Conservation (phyloP, 1,140 invertebrate species). For the Lepidostoma basale region DNA sequence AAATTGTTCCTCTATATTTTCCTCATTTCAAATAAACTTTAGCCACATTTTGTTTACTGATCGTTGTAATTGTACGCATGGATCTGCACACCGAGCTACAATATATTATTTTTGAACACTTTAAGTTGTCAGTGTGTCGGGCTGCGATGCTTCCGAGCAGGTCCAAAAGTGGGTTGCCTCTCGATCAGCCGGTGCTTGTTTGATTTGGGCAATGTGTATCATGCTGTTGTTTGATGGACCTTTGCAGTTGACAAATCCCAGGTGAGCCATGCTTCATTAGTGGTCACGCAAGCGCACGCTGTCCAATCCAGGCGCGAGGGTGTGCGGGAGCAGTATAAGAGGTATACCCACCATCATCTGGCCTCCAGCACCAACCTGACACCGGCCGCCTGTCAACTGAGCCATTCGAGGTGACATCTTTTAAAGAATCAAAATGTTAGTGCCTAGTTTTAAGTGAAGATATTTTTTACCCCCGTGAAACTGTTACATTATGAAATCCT, state of each 20-base stretch:
- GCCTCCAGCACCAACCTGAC: not conserved
- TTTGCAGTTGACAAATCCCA: conserved; percentile 46
- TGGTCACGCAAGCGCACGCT: conserved; percentile 10
- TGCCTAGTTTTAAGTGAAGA: conserved; percentile 40
- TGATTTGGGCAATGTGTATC: conserved; percentile 37
- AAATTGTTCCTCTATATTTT: not conserved
- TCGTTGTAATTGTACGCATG: not conserved
- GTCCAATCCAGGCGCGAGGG: not conserved
- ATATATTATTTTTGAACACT: conserved; percentile 10
- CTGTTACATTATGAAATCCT: conserved; percentile 33
- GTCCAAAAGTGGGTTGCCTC: not conserved
- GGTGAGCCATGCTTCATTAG: conserved; percentile 44
- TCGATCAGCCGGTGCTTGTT: not conserved
- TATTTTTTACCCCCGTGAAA: conserved; percentile 25
- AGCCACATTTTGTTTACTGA: not conserved
- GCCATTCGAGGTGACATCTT: conserved; percentile 37
- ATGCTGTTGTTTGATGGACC: conserved; percentile 45
- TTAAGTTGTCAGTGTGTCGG: conserved; percentile 10
- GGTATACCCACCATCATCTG: conserved; percentile 39
- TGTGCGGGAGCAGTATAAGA: conserved; percentile 23
- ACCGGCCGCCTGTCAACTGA: conserved; percentile 9
- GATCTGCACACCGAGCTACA: conserved; percentile 15
- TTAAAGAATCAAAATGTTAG: conserved; percentile 37
- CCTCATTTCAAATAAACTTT: not conserved
- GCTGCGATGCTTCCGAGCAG: not conserved